Percentiles rank a stretch among this genome's conserved stretches.
Conservation (phyloP, 2,797 vertebrate genomes). For the Rhabdophis nuchalis region DNA sequence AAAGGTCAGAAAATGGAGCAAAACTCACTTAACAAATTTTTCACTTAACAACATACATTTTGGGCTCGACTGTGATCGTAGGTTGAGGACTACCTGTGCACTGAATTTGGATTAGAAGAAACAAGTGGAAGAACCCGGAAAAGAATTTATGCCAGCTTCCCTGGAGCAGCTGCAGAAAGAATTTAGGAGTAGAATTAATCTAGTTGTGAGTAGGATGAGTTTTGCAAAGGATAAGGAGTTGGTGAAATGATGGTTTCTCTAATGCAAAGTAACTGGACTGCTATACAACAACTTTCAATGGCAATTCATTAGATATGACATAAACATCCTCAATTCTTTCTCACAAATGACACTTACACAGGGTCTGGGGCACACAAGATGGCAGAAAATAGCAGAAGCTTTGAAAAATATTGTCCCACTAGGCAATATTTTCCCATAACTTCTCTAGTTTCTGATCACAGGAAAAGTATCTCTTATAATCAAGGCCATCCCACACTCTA, state of each 20-base stretch:
- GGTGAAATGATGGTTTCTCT: neutral
- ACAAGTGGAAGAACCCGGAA: conserved; percentile 15
- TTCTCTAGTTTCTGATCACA: neutral
- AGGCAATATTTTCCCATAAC: neutral
- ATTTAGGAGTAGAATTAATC: conserved; percentile 58
- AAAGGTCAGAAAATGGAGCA: too few species aligned
- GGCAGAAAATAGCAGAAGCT: neutral
- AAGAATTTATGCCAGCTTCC: conserved; percentile 36
- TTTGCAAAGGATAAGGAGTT: neutral
- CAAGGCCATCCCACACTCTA: neutral
- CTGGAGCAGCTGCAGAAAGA: conserved; percentile 39
- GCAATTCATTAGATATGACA: neutral
- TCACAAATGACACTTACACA: neutral
- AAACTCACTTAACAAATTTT: too few species aligned
- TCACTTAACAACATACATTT: too few species aligned
- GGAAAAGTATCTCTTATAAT: neutral
- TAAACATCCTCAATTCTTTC: neutral
- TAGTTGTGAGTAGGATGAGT: conserved; percentile 1
- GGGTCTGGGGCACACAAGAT: neutral
- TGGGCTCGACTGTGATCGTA: too few species aligned
- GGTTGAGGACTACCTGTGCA: neutral
- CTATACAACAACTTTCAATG: too few species aligned
- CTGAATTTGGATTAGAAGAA: conserved; percentile 41
- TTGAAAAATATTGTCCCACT: neutral
- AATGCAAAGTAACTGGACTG: neutral